A percentile compares a stretch with the other conserved stretches of the same genome.
These are phyloP conservation scores for Eupithecia subfuscata DNA, from an alignment of 2,888 invertebrate genomes.

Conservation along the genomic window DNA sequence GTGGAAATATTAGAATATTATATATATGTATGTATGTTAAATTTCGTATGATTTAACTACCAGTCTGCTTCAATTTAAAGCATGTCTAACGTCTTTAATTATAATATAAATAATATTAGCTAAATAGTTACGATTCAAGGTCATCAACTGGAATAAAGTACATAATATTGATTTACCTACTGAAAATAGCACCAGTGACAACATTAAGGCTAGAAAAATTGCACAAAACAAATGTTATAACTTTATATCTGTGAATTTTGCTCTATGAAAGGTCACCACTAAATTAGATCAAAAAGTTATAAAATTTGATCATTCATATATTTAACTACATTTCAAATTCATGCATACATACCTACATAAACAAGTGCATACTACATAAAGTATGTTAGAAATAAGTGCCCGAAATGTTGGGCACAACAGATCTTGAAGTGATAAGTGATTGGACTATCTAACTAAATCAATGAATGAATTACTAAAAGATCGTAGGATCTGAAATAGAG, in stretches of 20 bases:
- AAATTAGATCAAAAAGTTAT: background rate
- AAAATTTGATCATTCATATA: background rate
- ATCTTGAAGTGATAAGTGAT: conserved; percentile 5
- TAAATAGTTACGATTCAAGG: background rate
- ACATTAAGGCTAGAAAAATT: conserved; percentile 11
- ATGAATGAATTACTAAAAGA: background rate
- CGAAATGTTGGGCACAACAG: background rate
- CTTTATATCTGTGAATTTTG: background rate
- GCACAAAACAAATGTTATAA: background rate
- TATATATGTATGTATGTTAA: background rate
- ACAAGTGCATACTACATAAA: background rate
- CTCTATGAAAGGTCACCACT: no score
- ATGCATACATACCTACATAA: background rate
- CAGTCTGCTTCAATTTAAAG: background rate
- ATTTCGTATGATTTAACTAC: background rate
- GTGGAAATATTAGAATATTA: background rate
- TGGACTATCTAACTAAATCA: background rate
- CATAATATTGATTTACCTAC: conserved; percentile 8
- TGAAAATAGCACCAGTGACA: conserved; percentile 34
- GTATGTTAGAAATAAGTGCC: background rate
- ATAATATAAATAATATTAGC: background rate
- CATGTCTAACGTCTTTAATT: background rate
- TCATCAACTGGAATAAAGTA: conserved; percentile 19
- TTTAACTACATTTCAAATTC: background rate
- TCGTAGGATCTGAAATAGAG: background rate